Conservation (phyloP, 2,797 vertebrate species). For the Paratrypauchen microcephalus region DNA sequence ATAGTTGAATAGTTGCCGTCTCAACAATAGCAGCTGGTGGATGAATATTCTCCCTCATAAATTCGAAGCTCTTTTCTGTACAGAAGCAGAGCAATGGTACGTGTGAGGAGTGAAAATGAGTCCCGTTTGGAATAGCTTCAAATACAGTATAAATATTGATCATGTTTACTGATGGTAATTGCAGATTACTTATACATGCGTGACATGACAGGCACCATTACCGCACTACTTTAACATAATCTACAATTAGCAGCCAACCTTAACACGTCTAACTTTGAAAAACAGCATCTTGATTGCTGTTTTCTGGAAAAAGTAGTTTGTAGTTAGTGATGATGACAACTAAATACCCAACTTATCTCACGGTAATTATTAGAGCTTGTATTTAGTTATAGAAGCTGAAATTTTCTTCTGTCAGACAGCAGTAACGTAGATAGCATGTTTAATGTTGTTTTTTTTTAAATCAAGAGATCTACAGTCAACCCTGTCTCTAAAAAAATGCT, state of each 20-base stretch:
- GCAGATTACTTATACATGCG: conserved; percentile 21
- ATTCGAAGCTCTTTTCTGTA: conserved; percentile 4
- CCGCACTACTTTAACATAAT: conserved; percentile 8
- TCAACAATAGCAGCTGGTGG: conserved; percentile 12
- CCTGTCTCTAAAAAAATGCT: no score
- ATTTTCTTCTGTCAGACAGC: no score
- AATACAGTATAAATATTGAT: conserved; percentile 19
- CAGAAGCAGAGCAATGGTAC: not conserved
- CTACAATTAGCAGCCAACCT: conserved; percentile 3
- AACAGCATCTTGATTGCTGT: not conserved
- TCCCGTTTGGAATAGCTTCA: conserved; percentile 2
- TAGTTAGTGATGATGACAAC: not conserved
- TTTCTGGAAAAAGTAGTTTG: not conserved
- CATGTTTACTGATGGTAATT: conserved; percentile 16
- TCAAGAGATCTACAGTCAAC: no score
- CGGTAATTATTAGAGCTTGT: conserved; percentile 24
- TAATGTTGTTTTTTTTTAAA: no score
- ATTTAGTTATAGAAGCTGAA: no score
- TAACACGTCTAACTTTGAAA: conserved; percentile 8
- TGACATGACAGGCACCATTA: conserved; percentile 5
- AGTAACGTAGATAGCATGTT: no score
- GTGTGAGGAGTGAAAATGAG: conserved; percentile 3
- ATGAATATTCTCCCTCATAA: conserved; percentile 14
- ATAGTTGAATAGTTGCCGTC: not conserved
- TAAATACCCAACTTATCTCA: conserved; percentile 14